These are phyloP conservation scores for Limnothrissa miodon DNA, from an alignment of 2,113 vertebrate species.

Conservation along the genomic window DNA sequence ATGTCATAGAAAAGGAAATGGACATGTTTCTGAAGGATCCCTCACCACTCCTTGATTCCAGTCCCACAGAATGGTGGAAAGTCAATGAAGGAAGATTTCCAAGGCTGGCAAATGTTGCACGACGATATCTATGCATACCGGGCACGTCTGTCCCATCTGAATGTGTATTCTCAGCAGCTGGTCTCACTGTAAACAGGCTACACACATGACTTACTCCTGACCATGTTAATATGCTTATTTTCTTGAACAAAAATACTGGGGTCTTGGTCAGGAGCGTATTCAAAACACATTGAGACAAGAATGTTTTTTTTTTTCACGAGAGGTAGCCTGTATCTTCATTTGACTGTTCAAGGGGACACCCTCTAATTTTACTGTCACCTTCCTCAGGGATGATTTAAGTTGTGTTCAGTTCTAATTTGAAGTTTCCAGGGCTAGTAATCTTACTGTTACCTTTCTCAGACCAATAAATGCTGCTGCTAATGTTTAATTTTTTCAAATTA, in stretches of 20 bases:
- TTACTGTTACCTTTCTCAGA: too few species aligned
- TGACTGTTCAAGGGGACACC: too few species aligned
- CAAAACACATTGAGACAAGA: too few species aligned
- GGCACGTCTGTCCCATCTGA: not conserved
- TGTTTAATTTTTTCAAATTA: too few species aligned
- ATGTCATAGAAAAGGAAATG: not conserved
- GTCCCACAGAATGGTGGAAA: not conserved
- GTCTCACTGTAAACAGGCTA: constrained; percentile 1
- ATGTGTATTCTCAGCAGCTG: not conserved
- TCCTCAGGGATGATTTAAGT: too few species aligned
- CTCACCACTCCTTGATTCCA: not conserved
- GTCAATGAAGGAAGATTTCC: not conserved
- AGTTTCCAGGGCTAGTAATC: too few species aligned
- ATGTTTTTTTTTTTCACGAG: too few species aligned
- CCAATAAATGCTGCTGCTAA: too few species aligned
- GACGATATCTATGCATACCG: not conserved
- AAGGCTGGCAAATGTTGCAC: not conserved
- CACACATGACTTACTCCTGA: not conserved
- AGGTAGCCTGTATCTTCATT: too few species aligned
- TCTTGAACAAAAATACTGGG: not conserved
- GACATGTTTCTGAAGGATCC: not conserved
- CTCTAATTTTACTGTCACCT: too few species aligned
- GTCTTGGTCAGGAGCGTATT: not conserved
- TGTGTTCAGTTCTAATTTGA: too few species aligned
- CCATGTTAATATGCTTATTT: not conserved